Conservation (phyloP, 2,888 invertebrate species). For the Lumbricus terrestris region DNA sequence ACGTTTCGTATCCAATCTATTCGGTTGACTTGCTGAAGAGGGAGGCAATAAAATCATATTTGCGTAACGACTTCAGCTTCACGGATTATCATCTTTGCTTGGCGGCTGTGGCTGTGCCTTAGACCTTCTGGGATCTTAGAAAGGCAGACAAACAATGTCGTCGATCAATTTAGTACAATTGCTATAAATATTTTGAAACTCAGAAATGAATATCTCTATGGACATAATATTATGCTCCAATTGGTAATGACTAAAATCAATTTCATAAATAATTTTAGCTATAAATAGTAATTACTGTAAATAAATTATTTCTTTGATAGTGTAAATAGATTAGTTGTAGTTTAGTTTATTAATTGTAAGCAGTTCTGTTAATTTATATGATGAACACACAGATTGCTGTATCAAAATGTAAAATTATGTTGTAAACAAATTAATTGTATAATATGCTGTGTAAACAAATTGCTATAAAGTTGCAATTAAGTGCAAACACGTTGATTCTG, state of each 20-base stretch:
- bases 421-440: no score
- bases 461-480: no score
- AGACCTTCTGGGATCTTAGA: no score
- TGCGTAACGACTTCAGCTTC: background rate
- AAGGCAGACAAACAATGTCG: no score
- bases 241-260: background rate
- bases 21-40: background rate
- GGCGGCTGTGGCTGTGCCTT: background rate
- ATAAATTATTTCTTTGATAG: background rate
- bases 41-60: background rate
- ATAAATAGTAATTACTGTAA: background rate
- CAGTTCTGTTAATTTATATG: no score
- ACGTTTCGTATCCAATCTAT: background rate
- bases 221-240: background rate
- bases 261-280: background rate
- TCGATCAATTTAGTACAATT: background rate
- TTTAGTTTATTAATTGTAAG: no score
- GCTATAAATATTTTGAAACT: background rate
- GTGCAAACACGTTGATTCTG: no score
- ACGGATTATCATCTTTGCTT: background rate
- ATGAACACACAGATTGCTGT: no score
- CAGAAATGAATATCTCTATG: background rate
- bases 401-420: no score
- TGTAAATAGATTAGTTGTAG: no score
- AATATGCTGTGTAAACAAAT: no score